Base-by-base conservation (phyloP, 2,113 vertebrate species). In the Pseudorectes ferrugineus region DNA sequence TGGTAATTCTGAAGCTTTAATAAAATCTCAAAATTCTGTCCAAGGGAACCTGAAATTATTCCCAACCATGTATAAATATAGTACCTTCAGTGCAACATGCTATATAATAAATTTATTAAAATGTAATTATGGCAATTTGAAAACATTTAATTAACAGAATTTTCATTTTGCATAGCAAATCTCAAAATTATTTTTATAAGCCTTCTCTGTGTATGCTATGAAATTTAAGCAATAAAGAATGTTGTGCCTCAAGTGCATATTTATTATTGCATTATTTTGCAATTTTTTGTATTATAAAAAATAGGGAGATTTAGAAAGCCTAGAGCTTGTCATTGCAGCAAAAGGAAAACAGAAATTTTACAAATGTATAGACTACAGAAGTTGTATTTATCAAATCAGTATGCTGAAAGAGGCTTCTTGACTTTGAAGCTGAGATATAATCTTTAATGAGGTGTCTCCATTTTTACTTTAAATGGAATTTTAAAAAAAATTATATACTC, bases 341-440 rank as follows among this genome's bases (percentile, higher is more conserved):
- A 72, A 89, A 87, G 70, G 85, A 74, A 95, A 93, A 83, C 74
- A 92, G 77, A 85, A 89, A n/a, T 91, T 85, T 71, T 49, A 38
- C 36, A 28, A 51, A 12, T 59, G 10, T 15, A 5, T 35, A 22
- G 24, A 20, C 49, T 78, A 26, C 24, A 51, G 18, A 70, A 65
- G n/a, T 14, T 51, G 18, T 29, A 29, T 52, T 57, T 52, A 12
- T 71, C 4, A 33, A 46, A 38, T 51, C 6, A 14, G 3, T 57
- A 13, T 36, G 13, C 42, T 86, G 77, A 71, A 92, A 25, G 17
- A n/a, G 57, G 10, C 22, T 33, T 40, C 8, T 65, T 74, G 78
- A 74, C 40, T 42, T 62, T 67, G n/a, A 65, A 85, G 20, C 33
- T 36, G 31, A 52, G 19, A 12, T 52, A 5, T 12, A 38, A 24